Evolutionary conservation across 2,797 vertebrate genomes (phyloP), one percentile per base, ranked within the genome.

Genomic region (Pseudochromis fuscus): DNA sequence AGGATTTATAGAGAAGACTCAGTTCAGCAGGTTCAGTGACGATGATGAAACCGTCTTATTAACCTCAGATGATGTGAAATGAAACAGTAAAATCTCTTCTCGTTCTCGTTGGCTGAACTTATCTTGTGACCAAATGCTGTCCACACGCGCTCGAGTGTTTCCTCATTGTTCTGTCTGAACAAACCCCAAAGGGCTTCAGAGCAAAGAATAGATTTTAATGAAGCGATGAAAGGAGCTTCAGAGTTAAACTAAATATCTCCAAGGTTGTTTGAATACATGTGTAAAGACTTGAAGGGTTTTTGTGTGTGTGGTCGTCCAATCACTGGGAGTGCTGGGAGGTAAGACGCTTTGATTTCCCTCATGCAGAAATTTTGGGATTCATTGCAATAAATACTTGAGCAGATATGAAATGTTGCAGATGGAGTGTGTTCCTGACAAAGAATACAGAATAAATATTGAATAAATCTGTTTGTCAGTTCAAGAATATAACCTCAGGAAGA

Each of bases 101-200:
- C 11, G 2, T 5, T 63, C 15, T 46, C 69, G 27, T 12, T 72
- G 45, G 68, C 69, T 66, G 13, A 66, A 62, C 25, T 23, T 4
- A 50, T 83, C 88, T 81, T 74, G 73, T 87, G 81, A 86, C 55
- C 37, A 56, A 75, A 68, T 42, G 6, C 67, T 72, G 69, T 83
- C 45, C 42, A 74, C 68, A 83, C 75, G 28, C 42, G 33, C 55
- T 77, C 0, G 7, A 73, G 40, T 35, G 58, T 61, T 88, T 88
- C 77, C 85, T 67, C 46, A 21, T 68, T 73, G n/a, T 62, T 56
- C 28, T 63, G 44, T 71, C 44, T 51, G 52, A 56, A 61, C 25
- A 19, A 59, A 64, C 31, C 33, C 31, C 13, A 19, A 42, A 51
- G 44, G 50, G 15, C 31, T 30, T 24, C 27, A 16, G 35, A 63